These are phyloP conservation scores for Spizaetus ornatus DNA, from an alignment of 2,113 vertebrate species.

Conservation along the genomic window DNA sequence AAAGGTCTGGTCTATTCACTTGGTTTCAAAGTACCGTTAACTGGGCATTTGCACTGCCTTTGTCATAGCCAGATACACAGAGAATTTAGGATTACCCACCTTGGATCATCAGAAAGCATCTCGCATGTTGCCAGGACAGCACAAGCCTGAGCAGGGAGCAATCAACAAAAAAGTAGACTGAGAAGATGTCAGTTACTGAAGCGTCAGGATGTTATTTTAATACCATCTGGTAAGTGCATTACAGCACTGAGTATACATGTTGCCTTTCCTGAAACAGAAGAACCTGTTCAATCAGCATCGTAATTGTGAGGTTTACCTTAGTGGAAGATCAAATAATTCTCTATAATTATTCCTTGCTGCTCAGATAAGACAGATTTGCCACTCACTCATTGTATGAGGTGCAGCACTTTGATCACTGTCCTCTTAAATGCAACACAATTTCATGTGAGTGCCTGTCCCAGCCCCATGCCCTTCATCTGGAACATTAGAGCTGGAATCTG, in stretches of 20 bases:
- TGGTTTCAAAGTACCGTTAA: background rate
- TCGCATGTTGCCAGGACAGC: background rate
- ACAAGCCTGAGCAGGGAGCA: background rate
- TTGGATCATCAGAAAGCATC: background rate
- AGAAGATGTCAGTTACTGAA: background rate
- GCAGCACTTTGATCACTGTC: constrained; percentile 39
- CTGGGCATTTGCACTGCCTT: background rate
- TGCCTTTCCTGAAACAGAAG: background rate
- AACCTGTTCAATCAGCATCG: background rate
- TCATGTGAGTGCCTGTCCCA: background rate
- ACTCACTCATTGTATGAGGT: background rate
- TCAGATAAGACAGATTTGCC: background rate
- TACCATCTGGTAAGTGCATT: background rate
- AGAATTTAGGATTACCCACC: background rate
- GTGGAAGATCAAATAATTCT: background rate
- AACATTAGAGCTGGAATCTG: constrained; percentile 20
- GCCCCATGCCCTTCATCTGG: constrained; percentile 18
- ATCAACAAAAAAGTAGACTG: background rate
- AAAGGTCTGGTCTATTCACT: background rate
- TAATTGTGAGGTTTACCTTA: background rate
- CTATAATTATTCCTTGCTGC: background rate
- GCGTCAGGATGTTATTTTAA: background rate
- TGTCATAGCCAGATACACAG: background rate
- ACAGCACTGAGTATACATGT: background rate
- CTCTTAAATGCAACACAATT: background rate